Percentiles rank a stretch among this genome's conserved stretches.
Conservation (phyloP, 1,140 invertebrate genomes). For the Aphaenogaster floridana region DNA sequence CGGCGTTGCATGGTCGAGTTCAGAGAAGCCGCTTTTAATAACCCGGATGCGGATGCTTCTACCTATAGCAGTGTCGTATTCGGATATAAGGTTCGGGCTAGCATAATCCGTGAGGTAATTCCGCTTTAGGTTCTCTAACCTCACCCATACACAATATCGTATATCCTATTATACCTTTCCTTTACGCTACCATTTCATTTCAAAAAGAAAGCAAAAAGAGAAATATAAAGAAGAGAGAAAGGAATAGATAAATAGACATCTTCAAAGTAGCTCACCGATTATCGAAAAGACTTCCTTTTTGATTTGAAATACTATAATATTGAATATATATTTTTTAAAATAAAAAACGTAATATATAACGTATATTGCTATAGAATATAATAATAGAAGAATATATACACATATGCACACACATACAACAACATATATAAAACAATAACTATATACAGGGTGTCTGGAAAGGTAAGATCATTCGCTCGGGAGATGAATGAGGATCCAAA, state of each 20-base stretch:
- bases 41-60: conserved; percentile 82
- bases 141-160: conserved; percentile 60
- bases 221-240: background rate
- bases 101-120: conserved; percentile 76
- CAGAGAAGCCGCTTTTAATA: conserved; percentile 83
- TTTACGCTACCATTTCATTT: conserved; percentile 54
- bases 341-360: background rate
- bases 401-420: background rate
- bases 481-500: too few relatives aligned
- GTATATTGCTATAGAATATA: background rate
- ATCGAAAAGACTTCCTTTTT: background rate
- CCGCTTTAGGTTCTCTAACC: conserved; percentile 71
- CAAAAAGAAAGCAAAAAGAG: background rate
- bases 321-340: background rate
- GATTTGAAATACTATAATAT: background rate
- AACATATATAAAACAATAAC: too few relatives aligned
- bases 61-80: conserved; percentile 79
- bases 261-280: conserved; percentile 22
- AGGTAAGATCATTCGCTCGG: too few relatives aligned
- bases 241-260: too few relatives aligned
- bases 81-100: conserved; percentile 74
- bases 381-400: background rate
- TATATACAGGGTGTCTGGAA: too few relatives aligned
- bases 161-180: conserved; percentile 74
- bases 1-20: conserved; percentile 62